A percentile compares a stretch with the other conserved stretches of the same genome.
These are phyloP conservation scores for Euwallacea similis DNA, from an alignment of 1,140 invertebrate genomes.

Conservation along the genomic window DNA sequence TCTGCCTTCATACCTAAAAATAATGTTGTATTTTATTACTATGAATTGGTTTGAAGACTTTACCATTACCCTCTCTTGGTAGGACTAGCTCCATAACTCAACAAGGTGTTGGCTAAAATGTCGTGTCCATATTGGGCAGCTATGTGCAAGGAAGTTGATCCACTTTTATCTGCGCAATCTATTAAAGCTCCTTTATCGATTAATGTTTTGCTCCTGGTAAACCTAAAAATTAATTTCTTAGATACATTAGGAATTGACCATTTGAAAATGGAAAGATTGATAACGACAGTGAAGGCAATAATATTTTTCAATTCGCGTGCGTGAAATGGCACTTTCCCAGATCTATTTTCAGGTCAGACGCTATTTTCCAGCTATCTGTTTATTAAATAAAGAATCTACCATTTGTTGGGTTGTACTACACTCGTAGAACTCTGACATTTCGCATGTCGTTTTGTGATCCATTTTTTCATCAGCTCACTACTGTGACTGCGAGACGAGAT, in stretches of 20 bases:
- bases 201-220: constrained; percentile 65
- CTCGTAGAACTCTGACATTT: too few species aligned
- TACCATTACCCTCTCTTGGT: constrained; percentile 51
- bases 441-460: too few species aligned
- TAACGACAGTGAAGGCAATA: background rate
- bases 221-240: constrained; percentile 50
- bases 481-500: too few species aligned
- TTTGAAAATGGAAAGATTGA: constrained; percentile 8
- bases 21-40: background rate
- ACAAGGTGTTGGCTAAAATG: constrained; percentile 57
- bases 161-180: constrained; percentile 58
- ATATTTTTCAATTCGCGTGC: too few species aligned
- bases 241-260: background rate
- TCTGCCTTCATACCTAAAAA: constrained; percentile 53
- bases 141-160: constrained; percentile 61
- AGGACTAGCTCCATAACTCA: constrained; percentile 60
- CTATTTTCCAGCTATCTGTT: too few species aligned
- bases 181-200: constrained; percentile 57
- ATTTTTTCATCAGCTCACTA: too few species aligned
- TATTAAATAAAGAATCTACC: too few species aligned
- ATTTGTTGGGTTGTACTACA: too few species aligned
- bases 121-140: constrained; percentile 61
- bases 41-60: background rate
- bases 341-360: too few species aligned
- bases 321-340: too few species aligned